phyloP scores from a whole-genome alignment of 2,888 invertebrate species.

The Andrena bucephala region DNA sequence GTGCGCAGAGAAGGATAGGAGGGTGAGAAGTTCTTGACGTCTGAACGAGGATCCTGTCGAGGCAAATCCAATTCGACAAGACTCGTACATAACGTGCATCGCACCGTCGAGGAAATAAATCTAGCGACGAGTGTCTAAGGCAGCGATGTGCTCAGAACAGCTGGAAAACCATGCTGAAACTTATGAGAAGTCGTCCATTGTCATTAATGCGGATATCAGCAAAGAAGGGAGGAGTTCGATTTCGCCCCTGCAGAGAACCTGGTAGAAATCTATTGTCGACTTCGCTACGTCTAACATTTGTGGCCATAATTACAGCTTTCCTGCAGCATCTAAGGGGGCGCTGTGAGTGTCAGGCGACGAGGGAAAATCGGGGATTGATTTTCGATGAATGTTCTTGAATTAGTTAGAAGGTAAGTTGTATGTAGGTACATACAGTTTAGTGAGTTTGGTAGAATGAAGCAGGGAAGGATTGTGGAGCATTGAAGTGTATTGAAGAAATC shows the following conservation, averaged over 20 bases:
- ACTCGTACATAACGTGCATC: slow-evolving; percentile 40
- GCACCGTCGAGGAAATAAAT: slow-evolving; percentile 63
- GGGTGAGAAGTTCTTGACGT: slow-evolving; percentile 57
- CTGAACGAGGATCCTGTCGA: slow-evolving; percentile 50
- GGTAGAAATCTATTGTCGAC: slow-evolving; percentile 38
- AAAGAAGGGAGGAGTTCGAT: slow-evolving; percentile 17
- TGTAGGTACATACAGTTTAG: no score
- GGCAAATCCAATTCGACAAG: slow-evolving; percentile 65
- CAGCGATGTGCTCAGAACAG: slow-evolving; percentile 40
- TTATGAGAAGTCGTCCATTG: slow-evolving; percentile 49
- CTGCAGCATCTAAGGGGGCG: neutral
- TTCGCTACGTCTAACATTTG: slow-evolving; percentile 1
- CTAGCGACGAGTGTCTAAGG: slow-evolving; percentile 55
- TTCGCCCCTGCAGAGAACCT: slow-evolving; percentile 21
- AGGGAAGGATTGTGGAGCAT: no score
- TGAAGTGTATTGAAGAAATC: no score
- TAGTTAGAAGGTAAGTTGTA: no score
- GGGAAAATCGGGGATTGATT: no score
- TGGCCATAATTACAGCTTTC: slow-evolving; percentile 37
- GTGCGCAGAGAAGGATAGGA: neutral
- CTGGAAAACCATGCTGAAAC: neutral
- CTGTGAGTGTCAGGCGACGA: no score
- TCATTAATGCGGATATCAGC: slow-evolving; percentile 41
- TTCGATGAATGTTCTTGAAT: no score
- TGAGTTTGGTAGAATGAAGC: no score